Evolutionary conservation across 2,888 invertebrate genomes (phyloP).

Genomic region (Agonopterix subpropinquella): DNA sequence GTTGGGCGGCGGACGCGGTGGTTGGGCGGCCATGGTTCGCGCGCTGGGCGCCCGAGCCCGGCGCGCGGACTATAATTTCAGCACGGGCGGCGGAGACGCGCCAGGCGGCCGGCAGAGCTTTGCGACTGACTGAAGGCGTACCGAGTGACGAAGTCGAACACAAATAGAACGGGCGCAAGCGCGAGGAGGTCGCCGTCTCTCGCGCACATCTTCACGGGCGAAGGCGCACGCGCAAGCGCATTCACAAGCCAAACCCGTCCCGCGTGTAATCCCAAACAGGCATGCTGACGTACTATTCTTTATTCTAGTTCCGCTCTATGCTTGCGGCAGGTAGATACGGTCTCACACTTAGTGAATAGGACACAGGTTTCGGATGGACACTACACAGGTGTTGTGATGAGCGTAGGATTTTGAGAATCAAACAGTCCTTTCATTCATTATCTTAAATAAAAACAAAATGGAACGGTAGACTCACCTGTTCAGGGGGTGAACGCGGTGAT

Average conservation of each 20-base stretch:
- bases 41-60: constrained; percentile 54
- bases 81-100: constrained; percentile 55
- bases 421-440: constrained; percentile 41
- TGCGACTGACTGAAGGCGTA: constrained; percentile 73
- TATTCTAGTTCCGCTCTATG: constrained; percentile 66
- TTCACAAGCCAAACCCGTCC: constrained; percentile 67
- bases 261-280: constrained; percentile 59
- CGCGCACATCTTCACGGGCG: constrained; percentile 73
- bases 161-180: constrained; percentile 74
- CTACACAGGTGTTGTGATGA: constrained; percentile 41
- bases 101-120: constrained; percentile 68
- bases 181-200: constrained; percentile 74
- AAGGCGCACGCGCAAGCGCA: constrained; percentile 72
- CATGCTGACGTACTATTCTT: constrained; percentile 62
- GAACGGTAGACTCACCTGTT: constrained; percentile 65
- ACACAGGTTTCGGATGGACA: constrained; percentile 64
- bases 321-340: constrained; percentile 40
- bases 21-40: constrained; percentile 69
- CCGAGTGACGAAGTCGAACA: constrained; percentile 72
- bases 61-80: constrained; percentile 51
- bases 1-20: constrained; percentile 66
- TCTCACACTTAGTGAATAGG: constrained; percentile 23
- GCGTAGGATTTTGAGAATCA: constrained; percentile 45
- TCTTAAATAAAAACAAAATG: constrained; percentile 33
- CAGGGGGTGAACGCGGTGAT: constrained; percentile 63